Conservation (phyloP, 1,140 invertebrate genomes). For the Drosophila pachea region DNA sequence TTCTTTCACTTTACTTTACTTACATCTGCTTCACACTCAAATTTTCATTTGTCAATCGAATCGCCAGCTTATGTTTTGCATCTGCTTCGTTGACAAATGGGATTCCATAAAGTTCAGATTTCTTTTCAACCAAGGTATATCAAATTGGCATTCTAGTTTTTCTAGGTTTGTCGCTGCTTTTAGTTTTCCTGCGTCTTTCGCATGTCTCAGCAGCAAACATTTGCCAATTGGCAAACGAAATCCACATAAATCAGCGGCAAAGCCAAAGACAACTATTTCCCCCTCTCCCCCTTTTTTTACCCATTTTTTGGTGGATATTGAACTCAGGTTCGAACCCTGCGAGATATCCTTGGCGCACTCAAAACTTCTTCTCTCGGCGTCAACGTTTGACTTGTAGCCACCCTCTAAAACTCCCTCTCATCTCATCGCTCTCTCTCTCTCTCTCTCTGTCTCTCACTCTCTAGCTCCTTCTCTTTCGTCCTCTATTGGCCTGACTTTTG, state of each 20-base stretch:
- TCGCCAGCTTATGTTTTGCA: neutral
- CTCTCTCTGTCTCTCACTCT: neutral
- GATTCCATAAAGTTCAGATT: slow-evolving; percentile 1
- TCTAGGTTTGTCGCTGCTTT: slow-evolving; percentile 10
- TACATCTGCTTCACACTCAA: too few relatives aligned
- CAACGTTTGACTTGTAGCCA: slow-evolving; percentile 11
- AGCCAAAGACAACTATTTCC: slow-evolving; percentile 19
- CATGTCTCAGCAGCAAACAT: slow-evolving; percentile 38
- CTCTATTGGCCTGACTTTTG: slow-evolving; percentile 6
- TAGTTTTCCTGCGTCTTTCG: neutral
- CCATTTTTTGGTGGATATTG: slow-evolving; percentile 16
- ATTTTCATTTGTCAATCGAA: neutral
- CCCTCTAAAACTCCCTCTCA: neutral
- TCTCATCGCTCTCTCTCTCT: slow-evolving; percentile 12
- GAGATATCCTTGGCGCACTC: slow-evolving; percentile 43
- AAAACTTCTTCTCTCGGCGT: slow-evolving; percentile 64
- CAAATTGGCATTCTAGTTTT: slow-evolving; percentile 20
- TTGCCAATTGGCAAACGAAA: slow-evolving; percentile 61
- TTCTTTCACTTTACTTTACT: too few relatives aligned
- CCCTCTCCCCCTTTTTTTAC: neutral
- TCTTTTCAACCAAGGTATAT: slow-evolving; percentile 6
- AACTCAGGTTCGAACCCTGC: slow-evolving; percentile 21
- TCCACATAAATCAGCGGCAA: slow-evolving; percentile 57
- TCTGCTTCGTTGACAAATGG: neutral
- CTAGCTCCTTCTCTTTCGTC: neutral